These are phyloP conservation scores for Nothobranchius kuhntae DNA, from an alignment of 2,113 vertebrate species.

Conservation along the genomic window DNA sequence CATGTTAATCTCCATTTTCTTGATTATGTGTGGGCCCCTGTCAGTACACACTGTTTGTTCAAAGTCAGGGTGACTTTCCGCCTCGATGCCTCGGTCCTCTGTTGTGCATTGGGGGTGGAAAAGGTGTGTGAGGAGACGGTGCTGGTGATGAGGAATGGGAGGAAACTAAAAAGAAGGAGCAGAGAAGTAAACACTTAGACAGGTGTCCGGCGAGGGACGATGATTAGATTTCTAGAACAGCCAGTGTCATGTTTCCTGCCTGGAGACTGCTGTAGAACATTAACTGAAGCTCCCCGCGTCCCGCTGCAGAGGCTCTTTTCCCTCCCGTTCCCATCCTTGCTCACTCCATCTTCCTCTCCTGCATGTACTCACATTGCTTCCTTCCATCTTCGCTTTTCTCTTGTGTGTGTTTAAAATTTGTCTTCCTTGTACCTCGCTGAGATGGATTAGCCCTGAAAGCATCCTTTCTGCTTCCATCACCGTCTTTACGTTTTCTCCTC, in stretches of 20 bases:
- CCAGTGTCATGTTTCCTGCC: conserved; percentile 62
- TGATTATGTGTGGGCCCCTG: conserved; percentile 51
- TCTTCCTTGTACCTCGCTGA: conserved; percentile 33
- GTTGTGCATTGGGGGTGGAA: conserved; percentile 1
- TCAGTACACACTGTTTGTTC: conserved; percentile 54
- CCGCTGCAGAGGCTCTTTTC: conserved; percentile 32
- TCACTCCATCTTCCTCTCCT: conserved; percentile 15
- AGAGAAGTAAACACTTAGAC: conserved; percentile 64
- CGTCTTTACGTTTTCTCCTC: conserved; percentile 40
- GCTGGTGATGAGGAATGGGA: conserved; percentile 34
- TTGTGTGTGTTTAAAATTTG: conserved; percentile 42
- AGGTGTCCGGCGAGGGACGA: conserved; percentile 67
- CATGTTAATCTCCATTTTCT: conserved; percentile 74
- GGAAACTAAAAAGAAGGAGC: conserved; percentile 36
- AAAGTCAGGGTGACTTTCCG: conserved; percentile 80
- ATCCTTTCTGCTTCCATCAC: conserved; percentile 58
- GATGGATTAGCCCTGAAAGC: conserved; percentile 62
- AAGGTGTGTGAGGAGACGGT: background rate
- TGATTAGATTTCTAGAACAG: conserved; percentile 70
- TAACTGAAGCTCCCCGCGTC: conserved; percentile 57
- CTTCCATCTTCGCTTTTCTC: conserved; percentile 27
- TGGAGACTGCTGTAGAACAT: conserved; percentile 60
- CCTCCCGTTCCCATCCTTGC: conserved; percentile 6
- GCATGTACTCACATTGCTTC: conserved; percentile 12
- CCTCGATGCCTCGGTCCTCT: conserved; percentile 14